Evolutionary conservation across 1,140 invertebrate genomes (phyloP).

Genomic region (Reticulitermes speratus): DNA sequence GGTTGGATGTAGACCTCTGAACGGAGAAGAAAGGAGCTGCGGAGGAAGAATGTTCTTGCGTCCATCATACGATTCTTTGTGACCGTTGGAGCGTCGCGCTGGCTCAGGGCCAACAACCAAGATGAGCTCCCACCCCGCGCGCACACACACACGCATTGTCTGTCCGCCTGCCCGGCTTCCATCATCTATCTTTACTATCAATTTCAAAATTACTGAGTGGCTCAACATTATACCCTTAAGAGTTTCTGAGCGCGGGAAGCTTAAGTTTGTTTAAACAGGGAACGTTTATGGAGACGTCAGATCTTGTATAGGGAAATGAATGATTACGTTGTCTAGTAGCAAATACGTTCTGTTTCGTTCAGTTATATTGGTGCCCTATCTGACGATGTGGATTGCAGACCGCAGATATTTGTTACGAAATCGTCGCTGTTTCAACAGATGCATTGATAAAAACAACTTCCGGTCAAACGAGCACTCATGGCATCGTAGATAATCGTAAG

Average conservation of each 20-base stretch:
- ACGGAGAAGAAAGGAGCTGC: neutral
- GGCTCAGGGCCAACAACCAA: neutral
- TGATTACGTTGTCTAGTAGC: neutral
- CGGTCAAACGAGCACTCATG: no score
- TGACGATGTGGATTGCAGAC: no score
- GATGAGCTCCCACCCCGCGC: neutral
- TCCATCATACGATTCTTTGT: conserved; percentile 15
- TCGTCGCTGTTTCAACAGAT: no score
- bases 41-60: neutral
- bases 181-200: conserved; percentile 14
- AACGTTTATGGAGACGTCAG: conserved; percentile 3
- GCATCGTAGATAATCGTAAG: no score
- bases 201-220: conserved; percentile 3
- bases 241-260: neutral
- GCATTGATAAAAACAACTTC: no score
- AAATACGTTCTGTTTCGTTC: no score
- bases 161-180: neutral
- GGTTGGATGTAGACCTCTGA: conserved; percentile 21
- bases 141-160: conserved; percentile 1
- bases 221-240: neutral
- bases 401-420: no score
- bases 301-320: neutral
- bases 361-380: no score
- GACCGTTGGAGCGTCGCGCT: neutral
- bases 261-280: neutral